Evolutionary conservation across 1,140 invertebrate genomes (phyloP), one percentile per base, ranked within the genome.

Genomic region (Temnothorax curvispinosus): DNA sequence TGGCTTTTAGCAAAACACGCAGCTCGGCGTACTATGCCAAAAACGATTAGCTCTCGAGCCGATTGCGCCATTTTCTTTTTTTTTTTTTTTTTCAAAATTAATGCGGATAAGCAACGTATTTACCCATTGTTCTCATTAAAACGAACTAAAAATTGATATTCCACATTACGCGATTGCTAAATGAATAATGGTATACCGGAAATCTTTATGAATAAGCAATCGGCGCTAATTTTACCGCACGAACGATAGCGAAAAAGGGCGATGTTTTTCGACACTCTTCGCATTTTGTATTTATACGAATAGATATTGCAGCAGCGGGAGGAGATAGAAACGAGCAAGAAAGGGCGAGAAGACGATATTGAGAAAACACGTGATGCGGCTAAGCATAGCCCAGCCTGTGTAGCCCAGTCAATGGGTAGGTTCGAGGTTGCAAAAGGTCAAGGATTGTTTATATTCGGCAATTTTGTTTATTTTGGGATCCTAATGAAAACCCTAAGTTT

Each of bases 1-100:
- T 50, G 58, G 80, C 38, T 84, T 84, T 84, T 75, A 74, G 80
- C 54, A 47, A 75, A 84, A 74, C 27, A 44, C 67, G 27, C 80
- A 60, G 27, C 69, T 75, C 32, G 54, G n/a, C 47, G 65, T 47
- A 75, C 54, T 21, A 60, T 27, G 38, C 9, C 56, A n/a, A 74
- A 75, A 60, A 60, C 69, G 11, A 60, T 74, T 60, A 60, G 54
- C 27, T 32, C 13, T 65, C 77, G n/a, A 54, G 15, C 8, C 47
- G 44, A 52, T 52, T 35, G 54, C 15, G 75, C 21, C 15, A 71
- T 71, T 54, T 77, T 77, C 32, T 77, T 47, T 81, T 27, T 21
- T 21, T 71, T 69, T 77, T 47, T 81, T 27, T 21, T 21, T 71
- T 69, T 27, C 15, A 11, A 54, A 81, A 50, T 41, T 27, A 4